Base-by-base conservation (phyloP, 2,888 invertebrate genomes). In the Mimumesa dahlbomi region DNA sequence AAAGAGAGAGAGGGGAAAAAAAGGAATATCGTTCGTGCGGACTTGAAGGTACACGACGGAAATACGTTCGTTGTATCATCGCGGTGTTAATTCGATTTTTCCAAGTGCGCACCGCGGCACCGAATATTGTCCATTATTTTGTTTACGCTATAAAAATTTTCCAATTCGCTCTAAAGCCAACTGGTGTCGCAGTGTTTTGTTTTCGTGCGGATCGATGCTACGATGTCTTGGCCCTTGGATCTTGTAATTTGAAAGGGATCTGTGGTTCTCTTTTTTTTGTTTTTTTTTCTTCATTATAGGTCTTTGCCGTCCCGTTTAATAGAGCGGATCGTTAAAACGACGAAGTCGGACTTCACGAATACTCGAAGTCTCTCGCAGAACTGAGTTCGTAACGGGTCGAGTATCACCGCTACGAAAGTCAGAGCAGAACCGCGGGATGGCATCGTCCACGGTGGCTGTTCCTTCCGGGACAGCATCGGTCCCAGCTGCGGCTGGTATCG, bases 401-500 rank as follows among this genome's bases (percentile, higher is more conserved):
- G 36, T 2, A 36, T 48, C 19, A 38, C 29, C 50, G n/a, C 0
- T 13, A 29, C 4, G 0, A 2, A 18, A 18, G 42, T 16, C 22
- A 50, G 36, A 42, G 40, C 2, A 11, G 16, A 50, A 36, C 36
- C 38, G 36, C 43, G 52, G 58, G 48, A 87, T 87, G 88, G 87
- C 88, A 78, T 87, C 88, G 50, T 85, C 88, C 48, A 86, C 87
- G 65, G 82, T 88, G 61, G 82, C 86, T 62, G 86, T 87, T 59
- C 81, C 88, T n/a, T 78, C 86, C 36, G 84, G 84, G 53, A 81
- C 84, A 36, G 74, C 79, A 11, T 70, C 85, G 49, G 81, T 83
- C 13, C 61, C 77, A 52, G 73, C 73, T 42, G 71, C 76, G 18
- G 68, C 76, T 42, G 79, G 75, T 43, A 50, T 72, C 3, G 9